Evolutionary conservation across 2,797 vertebrate genomes (phyloP), one percentile per base, ranked within the genome.

Genomic region (Sebastes matsubarae): DNA sequence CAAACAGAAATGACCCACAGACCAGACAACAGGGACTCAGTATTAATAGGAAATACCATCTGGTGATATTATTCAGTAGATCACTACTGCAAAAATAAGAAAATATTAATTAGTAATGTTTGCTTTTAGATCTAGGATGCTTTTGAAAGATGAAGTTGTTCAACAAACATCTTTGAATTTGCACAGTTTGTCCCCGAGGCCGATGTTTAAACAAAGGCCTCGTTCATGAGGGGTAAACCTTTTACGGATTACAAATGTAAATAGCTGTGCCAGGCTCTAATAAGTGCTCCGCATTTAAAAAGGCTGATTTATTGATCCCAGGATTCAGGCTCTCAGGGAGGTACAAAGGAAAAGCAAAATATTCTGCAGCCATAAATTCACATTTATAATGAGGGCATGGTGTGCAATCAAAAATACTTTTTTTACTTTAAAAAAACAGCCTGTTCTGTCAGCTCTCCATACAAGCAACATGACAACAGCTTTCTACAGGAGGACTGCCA

Each of bases 161-260:
- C 68, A 84, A 79, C 20, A 64, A 59, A 50, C 24, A 55, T 67
- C 16, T 59, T 3, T 69, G 24, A 67, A 81, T 74, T 57, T 63
- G 27, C 42, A 18, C 36, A 34, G 14, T 82, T 83, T 60, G 68
- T 79, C 54, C 72, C 30, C 25, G 46, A 63, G 10, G 46, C 67
- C 52, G 80, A 34, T 64, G 58, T 81, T 82, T 52, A 69, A 86
- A 91, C 86, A 93, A 90, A 86, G 81, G 64, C 61, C 75, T 83
- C 27, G 79, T 93, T 94, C 79, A 88, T 84, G 64, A 74, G 20
- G 12, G 58, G 76, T 77, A 91, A 81, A 68, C 75, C 89, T 83
- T 64, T 50, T 50, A 68, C 71, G 77, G 87, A 90, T 92, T 93
- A 93, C 46, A 79, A 80, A 86, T 75, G 77, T 60, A 87, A 92